Base-by-base conservation (phyloP, 1,140 invertebrate genomes). In the Trachymyrmex cornetzi region DNA sequence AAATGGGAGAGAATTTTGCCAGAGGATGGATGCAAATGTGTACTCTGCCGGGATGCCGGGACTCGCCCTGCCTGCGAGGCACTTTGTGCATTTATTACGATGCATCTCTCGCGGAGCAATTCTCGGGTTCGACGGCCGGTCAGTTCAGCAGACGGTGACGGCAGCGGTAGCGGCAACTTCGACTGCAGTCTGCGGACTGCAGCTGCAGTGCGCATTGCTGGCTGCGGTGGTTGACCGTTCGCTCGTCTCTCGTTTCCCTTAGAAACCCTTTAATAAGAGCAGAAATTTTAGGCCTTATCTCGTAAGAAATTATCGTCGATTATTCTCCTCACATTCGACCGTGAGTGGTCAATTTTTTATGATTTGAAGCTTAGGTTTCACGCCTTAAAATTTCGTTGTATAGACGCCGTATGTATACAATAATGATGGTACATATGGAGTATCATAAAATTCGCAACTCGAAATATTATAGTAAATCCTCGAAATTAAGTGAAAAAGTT, bases 61-160 rank as follows among this genome's bases (percentile, higher is more conserved):
- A 75, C 88, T 89, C 67, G 87, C 90, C 91, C 89, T 86, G 84
- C 79, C 91, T 64, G 72, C 88, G 77, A 87, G 92, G 87, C 90
- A 92, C 89, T 91, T 91, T 75, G 89, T 89, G 89, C 87, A 93
- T 91, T 93, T 93, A 94, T 94, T 94, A 93, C 92, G 93, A 94
- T 93, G 92, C 90, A 93, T 93, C 93, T 93, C 87, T 72, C 89
- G 74, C 90, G 81, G 87, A 87, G 87, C 87, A 92, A 91, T 94
- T 90, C 92, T 93, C 71, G 94, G 94, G 94, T 95, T 95, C 94
- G 94, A 95, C 90, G 94, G 86, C 94, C 94, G 94, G 94, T 95
- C 93, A 94, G 93, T 94, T 91, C 72, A 85, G 48, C 38, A 64
- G 34, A 34, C 38, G 44, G 69, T 34, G 38, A 27, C n/a, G 71